Evolutionary conservation across 2,113 vertebrate species (phyloP), one percentile per base, ranked within the genome.

Genomic region (Gadus chalcogrammus): DNA sequence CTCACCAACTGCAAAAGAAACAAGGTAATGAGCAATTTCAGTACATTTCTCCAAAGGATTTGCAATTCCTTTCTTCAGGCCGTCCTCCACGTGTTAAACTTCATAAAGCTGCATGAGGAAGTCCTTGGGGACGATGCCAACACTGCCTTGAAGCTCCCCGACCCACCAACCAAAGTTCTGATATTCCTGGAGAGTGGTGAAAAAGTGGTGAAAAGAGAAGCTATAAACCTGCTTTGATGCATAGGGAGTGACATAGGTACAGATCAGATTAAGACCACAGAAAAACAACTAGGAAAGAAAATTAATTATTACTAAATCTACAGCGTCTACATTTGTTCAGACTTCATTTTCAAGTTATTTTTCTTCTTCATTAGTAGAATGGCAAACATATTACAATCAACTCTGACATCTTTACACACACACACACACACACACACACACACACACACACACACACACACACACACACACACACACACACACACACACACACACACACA

Each of bases 91-190:
- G 0, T 2, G 88, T 95, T 91, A 98, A 78, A 98, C 88, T 81
- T 89, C 92, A 82, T 98, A 98, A 88, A 98, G 93, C 93, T 97
- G 95, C 87, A 93, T 93, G 93, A 99, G 84, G 92, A 94, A 99
- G 83, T 91, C 92, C 94, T 94, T 98, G 86, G 97, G 97, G 90
- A 98, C 95, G 73, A 99, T 95, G 90, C 97, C 97, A 89, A 99
- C 90, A 71, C 87, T 87, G 88, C 96, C 97, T 68, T 95, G 94
- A 93, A 95, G 93, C 91, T 98, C 95, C 91, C 97, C 97, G 85
- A 99, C 92, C 97, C 97, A 99, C 97, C 97, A 99, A 90, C 97
- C 97, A 82, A 92, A 98, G 85, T 75, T 94, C 92, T 95, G 90
- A 88, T 98, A 98, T 84, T 98, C 97, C 97, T 98, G 92, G 92